Evolutionary conservation across 2,113 vertebrate genomes (phyloP).

Genomic region (Hymenochirus boettgeri): DNA sequence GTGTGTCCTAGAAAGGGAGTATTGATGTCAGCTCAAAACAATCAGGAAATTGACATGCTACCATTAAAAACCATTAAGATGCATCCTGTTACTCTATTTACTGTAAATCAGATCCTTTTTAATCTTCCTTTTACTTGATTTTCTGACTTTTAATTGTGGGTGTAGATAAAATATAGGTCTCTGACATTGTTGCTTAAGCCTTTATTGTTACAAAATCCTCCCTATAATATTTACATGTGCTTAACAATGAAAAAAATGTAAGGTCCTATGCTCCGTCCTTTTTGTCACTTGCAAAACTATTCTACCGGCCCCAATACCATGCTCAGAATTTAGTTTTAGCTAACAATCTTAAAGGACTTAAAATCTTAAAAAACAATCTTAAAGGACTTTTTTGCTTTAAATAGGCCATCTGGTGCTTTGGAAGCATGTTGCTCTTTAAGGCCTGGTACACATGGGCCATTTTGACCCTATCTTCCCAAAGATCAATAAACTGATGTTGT

Average conservation of each 20-base stretch:
- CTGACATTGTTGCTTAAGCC: neutral
- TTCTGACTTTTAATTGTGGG: constrained; percentile 8
- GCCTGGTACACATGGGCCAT: no score
- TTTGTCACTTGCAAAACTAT: no score
- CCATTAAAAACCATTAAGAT: constrained; percentile 40
- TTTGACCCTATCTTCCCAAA: no score
- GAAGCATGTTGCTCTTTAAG: no score
- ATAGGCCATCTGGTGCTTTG: no score
- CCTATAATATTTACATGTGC: neutral
- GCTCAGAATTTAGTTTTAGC: no score
- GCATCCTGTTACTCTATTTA: constrained; percentile 24
- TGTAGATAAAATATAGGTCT: neutral
- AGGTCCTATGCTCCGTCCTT: no score
- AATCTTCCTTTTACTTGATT: constrained; percentile 3
- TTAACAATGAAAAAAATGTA: neutral
- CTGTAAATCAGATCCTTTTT: constrained; percentile 13
- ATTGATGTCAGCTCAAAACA: constrained; percentile 31
- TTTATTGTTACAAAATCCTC: neutral
- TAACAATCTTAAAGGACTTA: no score
- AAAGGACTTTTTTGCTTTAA: no score
- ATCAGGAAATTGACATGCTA: constrained; percentile 37
- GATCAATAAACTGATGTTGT: no score
- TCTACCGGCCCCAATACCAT: no score
- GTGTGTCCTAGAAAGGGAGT: constrained; percentile 10
- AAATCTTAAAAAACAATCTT: no score